Percentiles rank a stretch among this genome's conserved stretches.
These are phyloP conservation scores for Apomyelois bistriatella DNA, from an alignment of 2,888 invertebrate genomes.

Conservation along the genomic window DNA sequence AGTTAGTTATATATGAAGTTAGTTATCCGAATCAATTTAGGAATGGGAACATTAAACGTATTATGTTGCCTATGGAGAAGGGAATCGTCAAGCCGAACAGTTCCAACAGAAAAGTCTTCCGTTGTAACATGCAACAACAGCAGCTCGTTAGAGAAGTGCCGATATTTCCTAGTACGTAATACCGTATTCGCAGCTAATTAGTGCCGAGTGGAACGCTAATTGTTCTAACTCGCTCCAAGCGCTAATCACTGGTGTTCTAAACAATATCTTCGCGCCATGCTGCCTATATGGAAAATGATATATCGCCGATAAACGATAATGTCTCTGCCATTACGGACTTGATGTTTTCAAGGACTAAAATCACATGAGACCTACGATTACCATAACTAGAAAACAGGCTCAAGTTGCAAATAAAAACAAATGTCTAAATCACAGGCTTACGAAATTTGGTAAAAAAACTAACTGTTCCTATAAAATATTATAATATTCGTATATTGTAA, in stretches of 20 bases:
- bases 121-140: slow-evolving; percentile 18
- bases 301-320: slow-evolving; percentile 1
- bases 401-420: no score
- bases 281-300: not conserved
- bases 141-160: slow-evolving; percentile 31
- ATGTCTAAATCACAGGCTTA: no score
- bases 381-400: no score
- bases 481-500: no score
- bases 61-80: no score
- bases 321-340: not conserved
- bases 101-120: not conserved
- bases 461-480: no score
- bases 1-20: no score
- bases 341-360: no score
- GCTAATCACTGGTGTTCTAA: slow-evolving; percentile 56
- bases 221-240: slow-evolving; percentile 40
- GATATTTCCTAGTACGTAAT: slow-evolving; percentile 39
- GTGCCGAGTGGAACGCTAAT: slow-evolving; percentile 52
- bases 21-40: no score
- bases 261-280: slow-evolving; percentile 1
- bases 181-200: slow-evolving; percentile 42
- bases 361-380: no score
- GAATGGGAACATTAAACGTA: no score
- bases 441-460: no score
- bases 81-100: not conserved